These are phyloP conservation scores for Alloplasta piceator DNA, from an alignment of 2,888 invertebrate genomes.

Conservation along the genomic window DNA sequence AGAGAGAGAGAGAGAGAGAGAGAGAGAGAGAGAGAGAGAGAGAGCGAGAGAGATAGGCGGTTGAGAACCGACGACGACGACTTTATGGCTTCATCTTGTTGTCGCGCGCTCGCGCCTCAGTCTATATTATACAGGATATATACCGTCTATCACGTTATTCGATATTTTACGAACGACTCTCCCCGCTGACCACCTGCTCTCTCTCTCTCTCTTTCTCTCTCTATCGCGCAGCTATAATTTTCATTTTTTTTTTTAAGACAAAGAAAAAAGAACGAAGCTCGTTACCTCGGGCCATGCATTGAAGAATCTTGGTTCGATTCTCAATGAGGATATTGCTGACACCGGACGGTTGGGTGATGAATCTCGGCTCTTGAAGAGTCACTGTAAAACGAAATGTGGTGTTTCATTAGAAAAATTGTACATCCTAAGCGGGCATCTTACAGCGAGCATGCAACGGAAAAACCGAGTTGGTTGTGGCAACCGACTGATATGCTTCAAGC, in stretches of 20 bases:
- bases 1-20: not conserved
- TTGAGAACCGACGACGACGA: no score
- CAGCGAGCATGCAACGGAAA: no score
- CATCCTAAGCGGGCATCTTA: no score
- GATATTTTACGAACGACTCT: conserved; percentile 74
- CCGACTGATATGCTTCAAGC: no score
- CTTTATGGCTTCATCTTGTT: conserved; percentile 77
- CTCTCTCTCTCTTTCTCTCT: conserved; percentile 8
- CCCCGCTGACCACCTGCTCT: conserved; percentile 54
- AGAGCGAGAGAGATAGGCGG: not conserved
- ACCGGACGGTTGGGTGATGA: conserved; percentile 93
- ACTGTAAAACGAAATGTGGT: conserved; percentile 80
- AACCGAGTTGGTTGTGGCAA: no score
- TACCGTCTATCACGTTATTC: conserved; percentile 71
- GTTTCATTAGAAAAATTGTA: no score
- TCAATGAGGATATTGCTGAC: conserved; percentile 94
- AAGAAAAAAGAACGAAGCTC: conserved; percentile 32
- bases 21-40: not conserved
- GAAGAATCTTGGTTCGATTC: conserved; percentile 95
- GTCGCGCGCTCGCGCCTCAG: conserved; percentile 71
- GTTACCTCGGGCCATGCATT: conserved; percentile 95
- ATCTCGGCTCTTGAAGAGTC: conserved; percentile 92
- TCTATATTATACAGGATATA: not conserved
- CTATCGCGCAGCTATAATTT: conserved; percentile 6
- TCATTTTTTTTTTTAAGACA: conserved; percentile 25